Evolutionary conservation across 2,888 invertebrate species (phyloP).

Genomic region (Stenodema calcarata): DNA sequence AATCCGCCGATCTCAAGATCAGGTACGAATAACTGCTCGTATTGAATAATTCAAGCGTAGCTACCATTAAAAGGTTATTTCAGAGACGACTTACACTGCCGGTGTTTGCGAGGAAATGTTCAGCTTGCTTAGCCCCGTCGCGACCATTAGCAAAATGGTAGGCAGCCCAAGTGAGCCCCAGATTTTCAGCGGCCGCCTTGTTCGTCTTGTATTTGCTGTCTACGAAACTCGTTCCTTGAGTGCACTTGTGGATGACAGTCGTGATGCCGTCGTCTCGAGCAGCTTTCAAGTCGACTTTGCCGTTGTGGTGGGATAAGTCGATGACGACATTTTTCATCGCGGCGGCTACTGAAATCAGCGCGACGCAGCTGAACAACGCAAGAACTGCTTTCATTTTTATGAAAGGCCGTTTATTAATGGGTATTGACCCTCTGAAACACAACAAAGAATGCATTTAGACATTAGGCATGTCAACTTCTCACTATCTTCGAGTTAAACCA

Average conservation of each 20-base stretch:
- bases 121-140: conserved; percentile 19
- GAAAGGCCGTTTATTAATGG: too few species aligned
- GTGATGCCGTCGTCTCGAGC: conserved; percentile 8
- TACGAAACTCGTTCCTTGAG: conserved; percentile 9
- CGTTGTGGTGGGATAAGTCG: conserved; percentile 34
- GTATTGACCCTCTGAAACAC: too few species aligned
- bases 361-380: neutral
- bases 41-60: too few species aligned
- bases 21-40: too few species aligned
- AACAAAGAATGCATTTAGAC: too few species aligned
- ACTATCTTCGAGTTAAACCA: too few species aligned
- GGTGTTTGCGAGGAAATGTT: conserved; percentile 8
- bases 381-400: neutral
- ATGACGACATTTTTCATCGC: conserved; percentile 4
- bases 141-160: conserved; percentile 34
- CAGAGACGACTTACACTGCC: conserved; percentile 8
- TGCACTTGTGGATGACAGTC: conserved; percentile 23
- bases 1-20: too few species aligned
- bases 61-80: neutral
- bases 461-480: too few species aligned
- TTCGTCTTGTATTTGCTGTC: neutral
- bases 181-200: conserved; percentile 13
- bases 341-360: neutral
- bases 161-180: conserved; percentile 26
- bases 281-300: conserved; percentile 16